A percentile compares a stretch with the other conserved stretches of the same genome.
Evolutionary conservation across 1,140 invertebrate genomes (phyloP).

Genomic region (Capitella teleta): DNA sequence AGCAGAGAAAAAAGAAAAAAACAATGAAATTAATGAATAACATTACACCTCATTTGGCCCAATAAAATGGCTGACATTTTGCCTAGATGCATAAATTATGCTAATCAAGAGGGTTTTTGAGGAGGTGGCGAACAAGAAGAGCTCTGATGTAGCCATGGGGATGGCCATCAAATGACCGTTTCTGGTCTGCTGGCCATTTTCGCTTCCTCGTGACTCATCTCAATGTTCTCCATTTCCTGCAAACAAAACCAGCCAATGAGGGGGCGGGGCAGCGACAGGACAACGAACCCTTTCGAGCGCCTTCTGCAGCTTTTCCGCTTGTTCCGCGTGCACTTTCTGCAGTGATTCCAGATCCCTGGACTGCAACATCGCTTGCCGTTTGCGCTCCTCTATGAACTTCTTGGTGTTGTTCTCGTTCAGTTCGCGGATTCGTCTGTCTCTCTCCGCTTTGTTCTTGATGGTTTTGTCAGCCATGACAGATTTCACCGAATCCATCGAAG

Average conservation of each 20-base stretch:
- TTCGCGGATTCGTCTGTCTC: constrained; percentile 72
- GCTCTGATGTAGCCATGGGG: too few species aligned
- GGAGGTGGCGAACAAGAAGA: too few species aligned
- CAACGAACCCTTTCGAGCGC: constrained; percentile 71
- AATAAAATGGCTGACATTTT: too few species aligned
- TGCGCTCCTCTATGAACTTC: constrained; percentile 95
- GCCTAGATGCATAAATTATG: too few species aligned
- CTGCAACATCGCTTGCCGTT: constrained; percentile 74
- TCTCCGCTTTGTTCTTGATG: constrained; percentile 91
- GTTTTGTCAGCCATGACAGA: constrained; percentile 93
- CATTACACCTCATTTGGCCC: too few species aligned
- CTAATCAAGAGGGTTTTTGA: too few species aligned
- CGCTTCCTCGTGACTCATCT: constrained; percentile 61
- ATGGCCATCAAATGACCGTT: constrained; percentile 19
- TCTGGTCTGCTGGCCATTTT: constrained; percentile 68
- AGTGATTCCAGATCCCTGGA: constrained; percentile 87
- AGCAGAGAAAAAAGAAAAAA: too few species aligned
- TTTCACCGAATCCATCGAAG: constrained; percentile 91
- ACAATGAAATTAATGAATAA: too few species aligned
- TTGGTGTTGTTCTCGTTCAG: constrained; percentile 99
- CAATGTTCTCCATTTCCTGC: constrained; percentile 85
- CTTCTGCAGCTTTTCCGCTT: constrained; percentile 76
- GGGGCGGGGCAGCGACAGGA: constrained; percentile 8
- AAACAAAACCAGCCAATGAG: constrained; percentile 27
- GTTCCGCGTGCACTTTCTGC: constrained; percentile 80